Base-by-base conservation (phyloP, 2,888 invertebrate species). In the Danaus chrysippus region DNA sequence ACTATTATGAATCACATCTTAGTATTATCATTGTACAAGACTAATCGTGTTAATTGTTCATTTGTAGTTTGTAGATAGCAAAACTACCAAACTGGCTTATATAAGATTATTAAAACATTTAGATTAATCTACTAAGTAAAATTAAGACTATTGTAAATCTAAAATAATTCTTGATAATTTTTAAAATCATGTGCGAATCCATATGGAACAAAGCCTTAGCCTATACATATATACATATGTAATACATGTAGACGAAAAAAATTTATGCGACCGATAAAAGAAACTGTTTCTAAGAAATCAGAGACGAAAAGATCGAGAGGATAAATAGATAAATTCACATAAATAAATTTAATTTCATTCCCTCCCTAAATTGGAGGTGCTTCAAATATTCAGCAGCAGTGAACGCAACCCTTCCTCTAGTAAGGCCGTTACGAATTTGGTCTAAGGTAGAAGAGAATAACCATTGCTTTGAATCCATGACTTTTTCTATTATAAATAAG, bases 371-470 rank as follows among this genome's bases (percentile, higher is more conserved):
- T 88, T 89, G 87, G 81, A 83, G 85, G 77, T 80, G 81, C 81
- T 87, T 90, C 84, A 90, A 91, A 90, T 89, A 91, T 90, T 90
- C 88, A 91, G 81, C 77, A 86, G 85, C 86, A 85, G 85, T 86
- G 89, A 88, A 87, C 83, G 81, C 84, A 89, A 88, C 89, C 90
- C 89, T 90, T 90, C 83, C 82, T 83, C 78, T 81, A 81, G 83
- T 79, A 79, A 84, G 83, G 84, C 84, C 76, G 81, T 82, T 82
- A 81, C 77, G 74, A 61, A 56, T 73, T 72, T 69, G 71, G 66
- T 44, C 68, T 70, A 54, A 74, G 77, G 77, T 72, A 49, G 70
- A 80, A 81, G 72, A 60, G 44, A 72, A 9, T 57, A 61, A 65
- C 17, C 6, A 34, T 12, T 34, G 10, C 11, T 10, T 10, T 23